phyloP scores from a whole-genome alignment of 2,888 invertebrate species.

The Drosophila demipolita region DNA sequence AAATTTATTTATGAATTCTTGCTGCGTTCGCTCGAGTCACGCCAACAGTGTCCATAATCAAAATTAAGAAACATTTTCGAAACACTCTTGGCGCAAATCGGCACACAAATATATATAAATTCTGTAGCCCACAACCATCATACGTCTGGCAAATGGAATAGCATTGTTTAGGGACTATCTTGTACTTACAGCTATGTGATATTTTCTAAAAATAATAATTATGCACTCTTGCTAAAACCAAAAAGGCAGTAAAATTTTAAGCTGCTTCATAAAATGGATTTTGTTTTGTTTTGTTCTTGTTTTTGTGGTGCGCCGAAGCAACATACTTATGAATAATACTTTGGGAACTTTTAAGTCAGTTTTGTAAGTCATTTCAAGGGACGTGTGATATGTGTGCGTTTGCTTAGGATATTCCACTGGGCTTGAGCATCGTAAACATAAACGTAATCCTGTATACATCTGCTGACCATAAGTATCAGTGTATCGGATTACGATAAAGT shows the following conservation, averaged over 20 bases:
- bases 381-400: slow-evolving; percentile 77
- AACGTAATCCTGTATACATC: not conserved
- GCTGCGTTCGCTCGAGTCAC: slow-evolving; percentile 43
- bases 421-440: slow-evolving; percentile 57
- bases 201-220: slow-evolving; percentile 50
- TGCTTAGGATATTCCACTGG: slow-evolving; percentile 75
- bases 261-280: slow-evolving; percentile 41
- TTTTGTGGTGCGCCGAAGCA: slow-evolving; percentile 12
- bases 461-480: slow-evolving; percentile 18
- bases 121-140: slow-evolving; percentile 35
- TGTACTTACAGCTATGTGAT: slow-evolving; percentile 25
- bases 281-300: slow-evolving; percentile 15
- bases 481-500: slow-evolving; percentile 11
- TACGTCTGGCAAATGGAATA: slow-evolving; percentile 35
- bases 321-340: slow-evolving; percentile 70
- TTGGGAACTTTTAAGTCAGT: slow-evolving; percentile 70
- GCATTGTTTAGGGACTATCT: slow-evolving; percentile 15
- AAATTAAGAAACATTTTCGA: not conserved
- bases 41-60: slow-evolving; percentile 34
- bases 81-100: slow-evolving; percentile 59
- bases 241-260: slow-evolving; percentile 40
- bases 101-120: not conserved
- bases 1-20: slow-evolving; percentile 38
- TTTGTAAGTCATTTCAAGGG: slow-evolving; percentile 52
- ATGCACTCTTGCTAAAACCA: slow-evolving; percentile 34